These are phyloP conservation scores for Ancistrus triradiatus DNA, from an alignment of 2,113 vertebrate genomes.

Conservation along the genomic window DNA sequence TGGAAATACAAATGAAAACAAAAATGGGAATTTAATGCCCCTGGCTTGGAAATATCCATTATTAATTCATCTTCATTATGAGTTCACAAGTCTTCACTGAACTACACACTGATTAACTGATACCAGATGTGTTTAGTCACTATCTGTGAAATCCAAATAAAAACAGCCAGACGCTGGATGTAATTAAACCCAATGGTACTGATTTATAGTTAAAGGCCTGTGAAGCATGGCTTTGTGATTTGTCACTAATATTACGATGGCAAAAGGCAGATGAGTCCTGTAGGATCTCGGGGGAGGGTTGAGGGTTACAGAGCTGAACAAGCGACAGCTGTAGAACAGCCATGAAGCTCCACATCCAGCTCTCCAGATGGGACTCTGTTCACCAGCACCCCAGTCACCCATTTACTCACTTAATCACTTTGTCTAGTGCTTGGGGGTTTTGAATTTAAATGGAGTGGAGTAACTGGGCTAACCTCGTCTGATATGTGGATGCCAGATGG, in stretches of 20 bases:
- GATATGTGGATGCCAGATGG: no score
- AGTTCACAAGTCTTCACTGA: no score
- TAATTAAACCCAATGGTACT: constrained; percentile 9
- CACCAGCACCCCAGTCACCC: neutral
- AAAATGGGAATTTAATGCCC: no score
- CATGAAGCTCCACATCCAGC: neutral
- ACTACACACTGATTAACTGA: constrained; percentile 1
- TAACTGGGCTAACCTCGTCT: neutral
- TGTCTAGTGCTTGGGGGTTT: neutral
- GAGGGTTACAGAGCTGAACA: neutral
- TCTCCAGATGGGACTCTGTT: constrained; percentile 31
- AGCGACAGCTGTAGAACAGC: constrained; percentile 19
- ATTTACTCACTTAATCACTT: neutral
- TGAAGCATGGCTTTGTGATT: neutral
- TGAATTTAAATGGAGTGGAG: neutral
- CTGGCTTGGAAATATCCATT: no score
- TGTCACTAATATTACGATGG: neutral
- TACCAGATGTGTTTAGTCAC: constrained; percentile 17
- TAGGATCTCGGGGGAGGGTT: neutral
- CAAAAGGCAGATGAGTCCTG: constrained; percentile 17
- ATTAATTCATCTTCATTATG: no score
- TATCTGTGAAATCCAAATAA: constrained; percentile 30
- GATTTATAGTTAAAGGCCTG: constrained; percentile 9
- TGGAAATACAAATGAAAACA: no score
- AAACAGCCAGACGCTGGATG: constrained; percentile 27